Evolutionary conservation across 1,140 invertebrate genomes (phyloP).

Genomic region (Heliconius nattereri): DNA sequence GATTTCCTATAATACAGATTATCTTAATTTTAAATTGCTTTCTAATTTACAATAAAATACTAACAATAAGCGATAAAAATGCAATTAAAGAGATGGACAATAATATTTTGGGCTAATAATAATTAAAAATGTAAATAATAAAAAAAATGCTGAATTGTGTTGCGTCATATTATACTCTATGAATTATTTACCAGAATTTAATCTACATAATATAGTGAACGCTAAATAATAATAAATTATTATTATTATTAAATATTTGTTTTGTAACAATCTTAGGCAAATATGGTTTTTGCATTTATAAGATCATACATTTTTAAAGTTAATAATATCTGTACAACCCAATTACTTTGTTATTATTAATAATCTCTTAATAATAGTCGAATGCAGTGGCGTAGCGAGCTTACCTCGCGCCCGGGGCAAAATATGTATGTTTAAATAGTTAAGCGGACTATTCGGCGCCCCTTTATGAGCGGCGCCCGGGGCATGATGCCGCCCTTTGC

Average conservation of each 20-base stretch:
- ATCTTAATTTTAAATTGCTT: conserved; percentile 59
- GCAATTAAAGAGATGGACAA: conserved; percentile 60
- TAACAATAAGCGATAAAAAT: conserved; percentile 64
- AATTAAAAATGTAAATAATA: neutral
- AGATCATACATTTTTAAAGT: neutral
- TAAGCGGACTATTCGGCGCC: too few relatives aligned
- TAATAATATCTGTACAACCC: neutral
- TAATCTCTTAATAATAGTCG: too few relatives aligned
- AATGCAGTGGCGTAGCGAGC: too few relatives aligned
- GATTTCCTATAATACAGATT: conserved; percentile 56
- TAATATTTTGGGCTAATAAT: conserved; percentile 36
- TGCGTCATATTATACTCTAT: neutral
- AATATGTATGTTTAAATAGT: too few relatives aligned
- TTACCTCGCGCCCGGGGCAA: too few relatives aligned
- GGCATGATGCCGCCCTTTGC: too few relatives aligned
- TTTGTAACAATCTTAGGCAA: conserved; percentile 14
- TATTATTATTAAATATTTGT: neutral
- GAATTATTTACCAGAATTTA: neutral
- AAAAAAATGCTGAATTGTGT: neutral
- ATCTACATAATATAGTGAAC: neutral
- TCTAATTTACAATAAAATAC: conserved; percentile 67
- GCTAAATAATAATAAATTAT: conserved; percentile 13
- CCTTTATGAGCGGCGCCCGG: too few relatives aligned
- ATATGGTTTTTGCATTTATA: conserved; percentile 7
- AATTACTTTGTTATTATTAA: neutral